A percentile compares a stretch with the other conserved stretches of the same genome.
These are phyloP conservation scores for Leucoma salicis DNA, from an alignment of 2,888 invertebrate species.

Conservation along the genomic window DNA sequence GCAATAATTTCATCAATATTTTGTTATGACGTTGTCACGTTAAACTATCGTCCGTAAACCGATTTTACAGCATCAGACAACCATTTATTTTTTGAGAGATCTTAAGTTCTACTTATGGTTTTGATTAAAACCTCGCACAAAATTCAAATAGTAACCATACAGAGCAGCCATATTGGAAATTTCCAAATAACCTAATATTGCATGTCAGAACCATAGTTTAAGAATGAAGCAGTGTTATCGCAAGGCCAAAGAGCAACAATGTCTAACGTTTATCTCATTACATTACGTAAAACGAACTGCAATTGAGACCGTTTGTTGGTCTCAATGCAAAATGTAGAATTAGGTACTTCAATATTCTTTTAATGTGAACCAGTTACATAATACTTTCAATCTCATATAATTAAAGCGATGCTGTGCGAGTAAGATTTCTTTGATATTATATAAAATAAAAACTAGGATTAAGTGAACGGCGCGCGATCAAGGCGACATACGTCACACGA, in stretches of 20 bases:
- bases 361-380: constrained; percentile 6
- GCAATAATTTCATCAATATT: too few relatives aligned
- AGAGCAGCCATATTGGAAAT: too few relatives aligned
- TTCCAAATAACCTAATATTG: constrained; percentile 1
- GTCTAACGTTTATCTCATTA: constrained; percentile 4
- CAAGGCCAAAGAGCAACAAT: constrained; percentile 11
- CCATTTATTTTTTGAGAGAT: too few relatives aligned
- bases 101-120: too few relatives aligned
- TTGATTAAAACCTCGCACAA: too few relatives aligned
- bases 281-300: constrained; percentile 7
- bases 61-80: too few relatives aligned
- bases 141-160: too few relatives aligned
- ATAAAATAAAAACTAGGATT: constrained; percentile 17
- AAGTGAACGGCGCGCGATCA: constrained; percentile 31
- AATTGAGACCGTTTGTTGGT: not conserved
- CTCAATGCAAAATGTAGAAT: not conserved
- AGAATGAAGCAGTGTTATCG: constrained; percentile 5
- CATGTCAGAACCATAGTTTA: not conserved
- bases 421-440: constrained; percentile 6
- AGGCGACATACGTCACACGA: constrained; percentile 37
- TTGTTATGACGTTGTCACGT: too few relatives aligned
- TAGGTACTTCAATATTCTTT: constrained; percentile 8
- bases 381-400: constrained; percentile 11
- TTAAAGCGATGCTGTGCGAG: constrained; percentile 6
- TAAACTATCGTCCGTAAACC: too few relatives aligned